phyloP scores from a whole-genome alignment of 2,797 vertebrate species.

The Triplophysa bombifrons region DNA sequence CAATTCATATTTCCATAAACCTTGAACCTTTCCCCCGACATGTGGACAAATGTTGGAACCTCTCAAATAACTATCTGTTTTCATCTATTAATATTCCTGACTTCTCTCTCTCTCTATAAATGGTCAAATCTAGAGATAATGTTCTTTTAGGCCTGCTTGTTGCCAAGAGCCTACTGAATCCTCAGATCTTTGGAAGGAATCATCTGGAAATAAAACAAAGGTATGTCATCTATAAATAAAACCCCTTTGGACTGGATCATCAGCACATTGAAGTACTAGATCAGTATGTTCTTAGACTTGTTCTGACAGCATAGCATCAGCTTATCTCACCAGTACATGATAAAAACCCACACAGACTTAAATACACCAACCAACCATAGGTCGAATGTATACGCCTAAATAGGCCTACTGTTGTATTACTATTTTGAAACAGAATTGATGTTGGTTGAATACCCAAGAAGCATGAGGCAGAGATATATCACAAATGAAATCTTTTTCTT shows the following conservation, averaged over 20 bases:
- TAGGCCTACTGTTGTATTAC: no score
- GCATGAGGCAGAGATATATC: no score
- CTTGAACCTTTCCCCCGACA: neutral
- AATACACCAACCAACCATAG: neutral
- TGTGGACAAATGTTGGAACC: conserved; percentile 5
- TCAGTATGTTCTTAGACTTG: conserved; percentile 11
- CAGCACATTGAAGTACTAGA: neutral
- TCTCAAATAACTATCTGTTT: conserved; percentile 1
- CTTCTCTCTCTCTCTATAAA: conserved; percentile 13
- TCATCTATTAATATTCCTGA: neutral
- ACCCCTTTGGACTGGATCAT: neutral
- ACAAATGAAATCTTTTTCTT: no score
- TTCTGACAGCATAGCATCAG: neutral
- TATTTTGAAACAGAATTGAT: no score
- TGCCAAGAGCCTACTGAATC: conserved; percentile 3
- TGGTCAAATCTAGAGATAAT: conserved; percentile 18
- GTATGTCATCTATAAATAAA: conserved; percentile 20
- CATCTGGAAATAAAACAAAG: conserved; percentile 21
- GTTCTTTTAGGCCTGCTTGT: neutral
- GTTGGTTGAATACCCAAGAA: no score
- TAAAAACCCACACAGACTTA: neutral
- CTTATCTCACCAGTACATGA: neutral
- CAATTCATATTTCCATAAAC: neutral
- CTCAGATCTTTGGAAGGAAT: neutral
- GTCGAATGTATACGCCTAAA: no score